Conservation (phyloP, 2,797 vertebrate genomes). For the Crocidura indochinensis region DNA sequence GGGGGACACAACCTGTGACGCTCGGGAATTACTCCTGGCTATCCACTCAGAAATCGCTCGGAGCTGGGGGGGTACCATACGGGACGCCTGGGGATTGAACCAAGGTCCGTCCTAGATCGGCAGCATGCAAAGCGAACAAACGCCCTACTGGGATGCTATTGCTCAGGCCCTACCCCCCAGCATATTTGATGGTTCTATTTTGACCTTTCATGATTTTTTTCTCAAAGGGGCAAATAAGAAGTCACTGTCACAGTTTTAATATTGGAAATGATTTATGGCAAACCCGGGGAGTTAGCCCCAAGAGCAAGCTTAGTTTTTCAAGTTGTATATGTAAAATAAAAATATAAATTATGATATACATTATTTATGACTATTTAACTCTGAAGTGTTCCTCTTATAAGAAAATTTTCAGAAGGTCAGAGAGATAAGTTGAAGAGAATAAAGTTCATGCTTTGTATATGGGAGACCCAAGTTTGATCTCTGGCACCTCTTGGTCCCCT, state of each 20-base stretch:
- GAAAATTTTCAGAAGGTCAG: too few species aligned
- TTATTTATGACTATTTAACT: constrained; percentile 30
- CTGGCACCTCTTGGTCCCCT: too few species aligned
- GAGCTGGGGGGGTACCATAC: too few species aligned
- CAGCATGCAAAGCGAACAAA: too few species aligned
- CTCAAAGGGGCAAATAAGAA: background rate
- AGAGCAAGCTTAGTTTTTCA: constrained; percentile 46
- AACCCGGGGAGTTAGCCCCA: background rate
- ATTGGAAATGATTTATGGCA: constrained; percentile 31
- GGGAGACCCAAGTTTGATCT: background rate
- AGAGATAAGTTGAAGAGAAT: background rate
- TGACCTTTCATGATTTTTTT: background rate
- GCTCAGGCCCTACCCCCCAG: background rate
- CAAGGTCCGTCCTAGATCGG: too few species aligned
- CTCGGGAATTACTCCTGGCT: too few species aligned
- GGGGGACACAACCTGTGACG: too few species aligned
- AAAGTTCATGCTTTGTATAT: background rate
- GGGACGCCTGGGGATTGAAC: too few species aligned
- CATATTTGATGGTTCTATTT: background rate
- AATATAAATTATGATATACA: background rate
- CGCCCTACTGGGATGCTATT: too few species aligned
- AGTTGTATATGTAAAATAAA: constrained; percentile 45
- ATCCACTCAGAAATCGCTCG: too few species aligned
- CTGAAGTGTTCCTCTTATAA: constrained; percentile 5
- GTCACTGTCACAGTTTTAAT: constrained; percentile 13